These are phyloP conservation scores for Dallia pectoralis DNA, from an alignment of 2,797 vertebrate species.

Conservation along the genomic window DNA sequence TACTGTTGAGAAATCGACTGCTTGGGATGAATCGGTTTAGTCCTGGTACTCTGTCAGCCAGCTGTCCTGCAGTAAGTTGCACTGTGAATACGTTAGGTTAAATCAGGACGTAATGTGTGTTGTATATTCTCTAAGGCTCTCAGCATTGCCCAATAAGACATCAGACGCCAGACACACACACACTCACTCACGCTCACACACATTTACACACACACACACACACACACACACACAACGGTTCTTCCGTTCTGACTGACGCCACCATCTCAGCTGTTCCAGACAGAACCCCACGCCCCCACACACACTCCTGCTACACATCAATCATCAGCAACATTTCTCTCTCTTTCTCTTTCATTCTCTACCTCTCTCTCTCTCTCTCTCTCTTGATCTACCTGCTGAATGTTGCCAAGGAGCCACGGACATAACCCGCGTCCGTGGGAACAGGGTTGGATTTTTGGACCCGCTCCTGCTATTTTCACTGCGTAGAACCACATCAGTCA, in stretches of 20 bases:
- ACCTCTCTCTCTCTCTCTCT: not conserved
- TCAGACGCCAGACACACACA: constrained; percentile 18
- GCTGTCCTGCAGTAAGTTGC: constrained; percentile 16
- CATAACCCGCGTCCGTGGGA: constrained; percentile 13
- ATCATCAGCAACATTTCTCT: not conserved
- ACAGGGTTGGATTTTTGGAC: not conserved
- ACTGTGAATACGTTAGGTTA: constrained; percentile 45
- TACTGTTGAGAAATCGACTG: not conserved
- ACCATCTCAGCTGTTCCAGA: constrained; percentile 51
- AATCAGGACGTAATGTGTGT: constrained; percentile 25
- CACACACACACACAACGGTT: not conserved
- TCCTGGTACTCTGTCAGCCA: constrained; percentile 7
- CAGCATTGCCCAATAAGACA: constrained; percentile 21
- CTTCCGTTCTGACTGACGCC: not conserved
- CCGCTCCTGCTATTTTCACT: not conserved
- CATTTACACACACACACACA: not conserved
- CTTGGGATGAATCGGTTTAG: not conserved
- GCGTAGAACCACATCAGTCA: not conserved
- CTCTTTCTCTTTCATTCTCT: not conserved
- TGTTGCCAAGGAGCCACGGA: constrained; percentile 16
- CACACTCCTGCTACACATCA: not conserved
- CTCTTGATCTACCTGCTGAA: constrained; percentile 18
- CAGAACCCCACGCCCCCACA: not conserved
- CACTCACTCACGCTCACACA: not conserved
- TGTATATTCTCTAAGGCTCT: constrained; percentile 31